Base-by-base conservation (phyloP, 2,797 vertebrate species). In the Amphiprion clarkii region DNA sequence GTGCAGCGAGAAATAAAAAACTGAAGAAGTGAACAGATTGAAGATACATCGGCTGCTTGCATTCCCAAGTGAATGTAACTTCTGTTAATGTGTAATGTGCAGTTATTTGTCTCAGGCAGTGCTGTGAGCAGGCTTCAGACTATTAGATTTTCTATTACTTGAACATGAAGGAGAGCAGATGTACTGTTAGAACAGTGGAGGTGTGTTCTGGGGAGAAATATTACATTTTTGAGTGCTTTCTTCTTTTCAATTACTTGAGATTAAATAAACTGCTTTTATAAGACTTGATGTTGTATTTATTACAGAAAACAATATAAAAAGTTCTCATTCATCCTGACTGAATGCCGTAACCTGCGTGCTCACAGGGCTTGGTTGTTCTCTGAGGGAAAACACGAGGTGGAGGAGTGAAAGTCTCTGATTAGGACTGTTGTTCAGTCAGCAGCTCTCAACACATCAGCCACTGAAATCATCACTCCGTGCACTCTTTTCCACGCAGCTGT, bases 231-330 rank as follows among this genome's bases (percentile, higher is more conserved):
- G 66, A 86, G 81, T 85, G 85, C 70, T 87, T 82, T 88, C 69
- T 86, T 87, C 61, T 87, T 88, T 89, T 90, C 71, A 78, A 71
- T 85, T 81, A 89, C 71, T 84, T 74, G 79, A 87, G 80, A 90
- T 88, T 53, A 79, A 94, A 93, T 92, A 92, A 91, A 91, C 8
- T 3, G 63, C 76, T 89, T 93, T 92, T 82, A 52, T 88, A 91
- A 80, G 58, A 86, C 58, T 57, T 60, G 8, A 49, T 57, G 44
- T 70, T 82, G 85, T 70, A 67, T 88, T 89, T 82, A 80, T 86
- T 85, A 58, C n/a, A 62, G 33, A 55, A 71, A 71, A 70, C 36
- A 53, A 56, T 25, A 57, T 64, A 23, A 53, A 44, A 6, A 21
- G 19, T 68, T 81, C 51, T 17, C 36, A 53, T 63, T 76, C 36